phyloP scores from a whole-genome alignment of 1,140 invertebrate genomes.

The Drosophila ohnishii region DNA sequence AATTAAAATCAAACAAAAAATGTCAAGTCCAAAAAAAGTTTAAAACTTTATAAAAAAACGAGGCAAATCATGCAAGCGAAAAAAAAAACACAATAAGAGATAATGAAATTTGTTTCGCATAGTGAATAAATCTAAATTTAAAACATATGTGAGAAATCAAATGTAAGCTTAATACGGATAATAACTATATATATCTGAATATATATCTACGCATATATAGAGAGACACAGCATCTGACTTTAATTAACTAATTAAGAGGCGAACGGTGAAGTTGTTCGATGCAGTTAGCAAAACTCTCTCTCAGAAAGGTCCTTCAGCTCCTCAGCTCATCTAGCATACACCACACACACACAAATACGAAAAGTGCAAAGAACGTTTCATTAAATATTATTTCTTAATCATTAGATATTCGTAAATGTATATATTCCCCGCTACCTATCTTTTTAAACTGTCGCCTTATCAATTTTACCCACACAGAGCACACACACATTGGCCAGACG shows the following conservation, averaged over 20 bases:
- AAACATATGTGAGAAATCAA: conserved; percentile 79
- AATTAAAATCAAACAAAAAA: conserved; percentile 46
- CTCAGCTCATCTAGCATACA: conserved; percentile 50
- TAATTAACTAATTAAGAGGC: conserved; percentile 39
- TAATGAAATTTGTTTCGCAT: conserved; percentile 76
- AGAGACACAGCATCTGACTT: conserved; percentile 50
- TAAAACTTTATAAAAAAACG: conserved; percentile 65
- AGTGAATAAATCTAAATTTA: conserved; percentile 73
- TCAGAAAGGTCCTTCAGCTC: conserved; percentile 45
- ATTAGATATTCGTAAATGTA: conserved; percentile 75
- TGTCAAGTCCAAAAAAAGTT: conserved; percentile 74
- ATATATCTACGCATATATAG: conserved; percentile 46
- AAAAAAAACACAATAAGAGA: conserved; percentile 50
- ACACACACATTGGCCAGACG: conserved; percentile 30
- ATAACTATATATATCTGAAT: conserved; percentile 62
- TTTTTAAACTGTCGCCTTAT: conserved; percentile 69
- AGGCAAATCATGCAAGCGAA: conserved; percentile 50
- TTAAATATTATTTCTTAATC: conserved; percentile 63
- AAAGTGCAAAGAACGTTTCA: conserved; percentile 66
- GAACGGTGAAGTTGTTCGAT: conserved; percentile 44
- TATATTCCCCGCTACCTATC: conserved; percentile 63
- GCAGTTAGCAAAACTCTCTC: conserved; percentile 63
- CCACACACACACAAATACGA: conserved; percentile 26
- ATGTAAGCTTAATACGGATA: conserved; percentile 78
- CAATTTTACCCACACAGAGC: conserved; percentile 43